Conservation (phyloP, 2,797 vertebrate genomes). For the Varecia variegata region DNA sequence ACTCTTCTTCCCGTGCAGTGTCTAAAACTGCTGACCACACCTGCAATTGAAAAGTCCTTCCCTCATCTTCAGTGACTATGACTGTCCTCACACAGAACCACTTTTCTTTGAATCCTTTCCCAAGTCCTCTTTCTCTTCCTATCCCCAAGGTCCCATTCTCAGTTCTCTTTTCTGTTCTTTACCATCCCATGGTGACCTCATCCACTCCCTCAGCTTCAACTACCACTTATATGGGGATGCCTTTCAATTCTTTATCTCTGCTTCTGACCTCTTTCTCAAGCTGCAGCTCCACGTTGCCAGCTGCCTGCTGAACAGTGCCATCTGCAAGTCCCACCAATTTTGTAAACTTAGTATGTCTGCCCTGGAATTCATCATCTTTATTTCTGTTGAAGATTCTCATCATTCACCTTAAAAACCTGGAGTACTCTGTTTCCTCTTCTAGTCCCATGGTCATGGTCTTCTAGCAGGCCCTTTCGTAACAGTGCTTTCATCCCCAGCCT, state of each 20-base stretch:
- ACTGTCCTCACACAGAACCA: background rate
- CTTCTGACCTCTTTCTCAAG: slow-evolving; percentile 48
- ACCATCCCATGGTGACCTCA: slow-evolving; percentile 23
- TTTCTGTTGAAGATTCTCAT: background rate
- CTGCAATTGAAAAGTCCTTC: background rate
- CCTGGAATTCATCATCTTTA: background rate
- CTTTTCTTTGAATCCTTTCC: slow-evolving; percentile 33
- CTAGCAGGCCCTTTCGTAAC: background rate
- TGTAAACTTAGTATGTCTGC: background rate
- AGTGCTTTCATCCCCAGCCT: background rate
- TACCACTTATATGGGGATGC: slow-evolving; percentile 1
- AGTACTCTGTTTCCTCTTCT: background rate
- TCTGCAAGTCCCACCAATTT: background rate
- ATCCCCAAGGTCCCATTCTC: slow-evolving; percentile 28
- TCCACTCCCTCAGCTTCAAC: slow-evolving; percentile 14
- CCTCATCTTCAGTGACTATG: background rate
- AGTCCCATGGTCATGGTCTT: background rate
- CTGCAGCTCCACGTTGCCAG: background rate
- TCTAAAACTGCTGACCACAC: background rate
- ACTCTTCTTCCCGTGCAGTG: background rate
- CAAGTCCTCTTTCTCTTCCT: slow-evolving; percentile 35
- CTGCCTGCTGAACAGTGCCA: background rate
- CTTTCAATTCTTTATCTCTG: slow-evolving; percentile 32
- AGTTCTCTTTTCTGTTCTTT: slow-evolving; percentile 42
- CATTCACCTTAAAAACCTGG: background rate